Conservation (phyloP, 2,888 invertebrate genomes). For the Epinotia ramella region DNA sequence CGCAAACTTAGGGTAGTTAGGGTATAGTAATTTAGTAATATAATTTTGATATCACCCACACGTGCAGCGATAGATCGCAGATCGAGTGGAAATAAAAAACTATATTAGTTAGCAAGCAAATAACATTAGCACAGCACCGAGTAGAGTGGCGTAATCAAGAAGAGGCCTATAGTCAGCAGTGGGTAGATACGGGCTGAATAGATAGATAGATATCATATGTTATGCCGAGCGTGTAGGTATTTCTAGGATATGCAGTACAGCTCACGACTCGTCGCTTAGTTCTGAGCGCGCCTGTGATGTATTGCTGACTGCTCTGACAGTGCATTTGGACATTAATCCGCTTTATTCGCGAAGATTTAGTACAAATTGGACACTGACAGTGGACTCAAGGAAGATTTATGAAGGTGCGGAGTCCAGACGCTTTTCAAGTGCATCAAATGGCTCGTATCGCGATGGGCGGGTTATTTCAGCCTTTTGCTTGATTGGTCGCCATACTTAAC, state of each 20-base stretch:
- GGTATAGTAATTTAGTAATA: too few relatives aligned
- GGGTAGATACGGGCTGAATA: background rate
- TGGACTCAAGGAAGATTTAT: conserved; percentile 66
- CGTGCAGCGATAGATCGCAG: too few relatives aligned
- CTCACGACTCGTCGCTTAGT: conserved; percentile 23
- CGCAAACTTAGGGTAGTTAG: too few relatives aligned
- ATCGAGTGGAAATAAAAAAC: too few relatives aligned
- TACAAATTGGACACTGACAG: conserved; percentile 61
- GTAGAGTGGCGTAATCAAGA: too few relatives aligned
- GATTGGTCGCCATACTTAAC: conserved; percentile 40
- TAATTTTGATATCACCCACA: too few relatives aligned
- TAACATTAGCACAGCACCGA: too few relatives aligned
- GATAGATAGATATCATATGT: too few relatives aligned
- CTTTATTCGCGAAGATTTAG: conserved; percentile 62
- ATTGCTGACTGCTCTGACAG: conserved; percentile 41
- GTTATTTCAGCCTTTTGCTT: conserved; percentile 33
- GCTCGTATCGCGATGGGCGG: conserved; percentile 10
- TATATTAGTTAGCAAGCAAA: too few relatives aligned
- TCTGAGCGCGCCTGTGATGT: conserved; percentile 27
- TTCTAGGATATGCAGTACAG: background rate
- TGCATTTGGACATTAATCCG: conserved; percentile 54
- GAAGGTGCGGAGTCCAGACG: conserved; percentile 56
- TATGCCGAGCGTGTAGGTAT: conserved; percentile 21
- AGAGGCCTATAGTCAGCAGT: background rate
- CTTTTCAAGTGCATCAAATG: conserved; percentile 49